Percentiles rank a stretch among this genome's conserved stretches.
phyloP scores from a whole-genome alignment of 2,113 vertebrate genomes.

The Engraulis encrasicolus region DNA sequence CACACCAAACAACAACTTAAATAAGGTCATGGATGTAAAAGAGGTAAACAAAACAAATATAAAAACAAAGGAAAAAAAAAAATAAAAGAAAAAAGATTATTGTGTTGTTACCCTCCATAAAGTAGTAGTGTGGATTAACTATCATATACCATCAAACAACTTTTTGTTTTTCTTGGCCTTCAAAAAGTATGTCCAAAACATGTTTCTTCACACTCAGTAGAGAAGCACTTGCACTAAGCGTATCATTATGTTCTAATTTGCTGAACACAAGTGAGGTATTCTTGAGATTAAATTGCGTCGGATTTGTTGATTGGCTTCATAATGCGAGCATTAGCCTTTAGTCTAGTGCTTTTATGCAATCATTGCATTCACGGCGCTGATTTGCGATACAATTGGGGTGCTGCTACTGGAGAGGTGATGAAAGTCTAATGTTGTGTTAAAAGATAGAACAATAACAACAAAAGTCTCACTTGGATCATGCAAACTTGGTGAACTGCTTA shows the following conservation, averaged over 20 bases:
- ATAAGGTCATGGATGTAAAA: not conserved
- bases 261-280: conserved; percentile 16
- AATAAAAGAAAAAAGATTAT: not conserved
- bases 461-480: not conserved
- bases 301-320: conserved; percentile 12
- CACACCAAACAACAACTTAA: not conserved
- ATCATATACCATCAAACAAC: not conserved
- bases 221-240: not conserved
- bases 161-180: not conserved
- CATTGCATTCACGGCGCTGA: not conserved
- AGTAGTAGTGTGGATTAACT: not conserved
- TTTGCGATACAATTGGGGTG: not conserved
- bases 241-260: not conserved
- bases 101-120: not conserved
- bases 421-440: not conserved
- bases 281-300: not conserved
- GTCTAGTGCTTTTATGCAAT: not conserved
- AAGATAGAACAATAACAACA: not conserved
- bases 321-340: conserved; percentile 4
- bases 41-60: not conserved
- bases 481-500: too few relatives aligned
- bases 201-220: conserved; percentile 3
- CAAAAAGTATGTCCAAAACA: not conserved
- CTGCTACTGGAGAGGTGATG: not conserved
- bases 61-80: too few relatives aligned